Conservation (phyloP, 2,888 invertebrate genomes). For the Hoplodrina ambigua region DNA sequence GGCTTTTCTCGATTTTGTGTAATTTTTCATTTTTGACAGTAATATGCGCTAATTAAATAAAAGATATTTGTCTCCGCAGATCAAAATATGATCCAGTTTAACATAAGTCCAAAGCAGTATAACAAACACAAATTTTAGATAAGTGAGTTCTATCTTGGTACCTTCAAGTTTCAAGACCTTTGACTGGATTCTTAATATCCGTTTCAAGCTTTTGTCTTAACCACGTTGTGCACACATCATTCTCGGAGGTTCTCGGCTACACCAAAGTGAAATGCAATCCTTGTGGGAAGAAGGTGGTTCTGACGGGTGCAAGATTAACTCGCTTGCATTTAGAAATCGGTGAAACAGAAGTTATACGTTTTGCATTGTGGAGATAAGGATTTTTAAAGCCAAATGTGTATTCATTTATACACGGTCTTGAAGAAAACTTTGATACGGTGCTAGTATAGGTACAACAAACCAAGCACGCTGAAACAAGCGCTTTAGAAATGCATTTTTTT, state of each 20-base stretch:
- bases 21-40: too few species aligned
- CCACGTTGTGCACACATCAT: slow-evolving; percentile 31
- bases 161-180: slow-evolving; percentile 2
- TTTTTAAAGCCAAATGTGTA: slow-evolving; percentile 9
- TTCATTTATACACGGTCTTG: background rate
- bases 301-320: slow-evolving; percentile 49
- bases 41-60: too few species aligned
- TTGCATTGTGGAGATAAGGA: slow-evolving; percentile 17
- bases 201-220: slow-evolving; percentile 34
- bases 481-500: background rate
- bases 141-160: slow-evolving; percentile 4
- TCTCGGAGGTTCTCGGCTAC: slow-evolving; percentile 24
- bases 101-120: background rate
- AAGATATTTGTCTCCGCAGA: too few species aligned
- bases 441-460: background rate
- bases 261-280: slow-evolving; percentile 52
- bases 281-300: slow-evolving; percentile 40
- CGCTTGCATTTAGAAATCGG: slow-evolving; percentile 19
- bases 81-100: too few species aligned
- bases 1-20: too few species aligned
- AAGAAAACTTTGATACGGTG: too few species aligned
- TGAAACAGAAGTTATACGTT: slow-evolving; percentile 22
- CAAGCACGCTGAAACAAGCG: background rate
- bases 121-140: slow-evolving; percentile 1
- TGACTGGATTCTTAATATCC: slow-evolving; percentile 22